These are phyloP conservation scores for Neuroterus valhalla DNA, from an alignment of 1,140 invertebrate species.

Conservation along the genomic window DNA sequence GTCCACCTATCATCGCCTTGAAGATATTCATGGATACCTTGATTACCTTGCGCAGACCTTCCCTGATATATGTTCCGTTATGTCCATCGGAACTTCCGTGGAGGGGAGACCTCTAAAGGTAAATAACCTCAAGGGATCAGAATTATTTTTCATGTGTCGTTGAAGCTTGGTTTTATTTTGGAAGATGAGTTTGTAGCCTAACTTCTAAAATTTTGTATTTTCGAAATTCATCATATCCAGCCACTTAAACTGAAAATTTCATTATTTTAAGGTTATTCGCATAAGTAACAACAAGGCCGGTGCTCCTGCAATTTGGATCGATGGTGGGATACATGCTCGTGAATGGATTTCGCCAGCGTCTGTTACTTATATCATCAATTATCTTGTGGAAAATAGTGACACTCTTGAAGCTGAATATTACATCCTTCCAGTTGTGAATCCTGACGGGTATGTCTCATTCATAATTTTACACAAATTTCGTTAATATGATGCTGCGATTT, in stretches of 20 bases:
- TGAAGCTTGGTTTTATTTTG: too few relatives aligned
- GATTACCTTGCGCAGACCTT: slow-evolving; percentile 86
- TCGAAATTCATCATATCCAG: neutral
- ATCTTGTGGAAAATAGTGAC: slow-evolving; percentile 85
- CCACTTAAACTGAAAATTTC: slow-evolving; percentile 12
- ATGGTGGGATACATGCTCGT: slow-evolving; percentile 82
- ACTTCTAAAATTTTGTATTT: too few relatives aligned
- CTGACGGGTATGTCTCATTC: slow-evolving; percentile 77
- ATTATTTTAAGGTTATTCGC: slow-evolving; percentile 73
- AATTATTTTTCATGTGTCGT: too few relatives aligned
- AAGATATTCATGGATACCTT: slow-evolving; percentile 83
- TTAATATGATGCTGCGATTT: too few relatives aligned
- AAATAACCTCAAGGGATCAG: slow-evolving; percentile 14
- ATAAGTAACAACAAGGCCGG: slow-evolving; percentile 76
- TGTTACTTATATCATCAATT: slow-evolving; percentile 81
- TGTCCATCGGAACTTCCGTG: slow-evolving; percentile 84
- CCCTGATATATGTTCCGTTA: slow-evolving; percentile 81
- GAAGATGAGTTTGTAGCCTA: too few relatives aligned
- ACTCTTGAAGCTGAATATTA: slow-evolving; percentile 78
- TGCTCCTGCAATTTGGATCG: slow-evolving; percentile 77
- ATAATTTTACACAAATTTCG: neutral
- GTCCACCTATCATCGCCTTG: slow-evolving; percentile 84
- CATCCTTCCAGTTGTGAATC: slow-evolving; percentile 78
- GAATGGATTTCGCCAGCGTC: slow-evolving; percentile 89
- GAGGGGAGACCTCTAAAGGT: slow-evolving; percentile 85